Conservation (phyloP, 2,888 invertebrate genomes). For the Pyrrhia umbra region DNA sequence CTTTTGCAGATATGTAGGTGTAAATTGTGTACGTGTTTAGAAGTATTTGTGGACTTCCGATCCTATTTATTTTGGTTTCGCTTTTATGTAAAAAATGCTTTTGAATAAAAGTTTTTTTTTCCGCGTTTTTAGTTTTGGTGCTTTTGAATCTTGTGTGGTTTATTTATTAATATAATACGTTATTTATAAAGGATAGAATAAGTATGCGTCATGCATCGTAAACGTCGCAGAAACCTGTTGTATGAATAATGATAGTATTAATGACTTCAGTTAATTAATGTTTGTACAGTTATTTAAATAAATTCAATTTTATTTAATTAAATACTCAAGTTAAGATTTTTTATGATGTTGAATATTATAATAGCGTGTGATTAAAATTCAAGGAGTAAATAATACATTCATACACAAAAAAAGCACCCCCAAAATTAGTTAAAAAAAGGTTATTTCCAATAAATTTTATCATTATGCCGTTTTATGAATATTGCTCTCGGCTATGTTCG, state of each 20-base stretch:
- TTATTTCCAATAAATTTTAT: constrained; percentile 69
- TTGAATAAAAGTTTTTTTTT: background rate
- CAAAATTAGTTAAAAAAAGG: no score
- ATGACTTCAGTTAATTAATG: constrained; percentile 36
- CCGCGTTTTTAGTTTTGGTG: no score
- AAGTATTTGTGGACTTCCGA: background rate
- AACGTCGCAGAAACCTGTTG: constrained; percentile 39
- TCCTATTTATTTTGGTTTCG: background rate
- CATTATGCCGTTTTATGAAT: constrained; percentile 56
- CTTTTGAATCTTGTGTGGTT: background rate
- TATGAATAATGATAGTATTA: constrained; percentile 41
- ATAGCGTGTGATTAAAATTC: background rate
- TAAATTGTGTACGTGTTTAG: constrained; percentile 22
- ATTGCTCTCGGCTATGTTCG: constrained; percentile 21
- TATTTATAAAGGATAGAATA: background rate
- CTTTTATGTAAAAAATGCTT: background rate
- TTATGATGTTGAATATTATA: background rate
- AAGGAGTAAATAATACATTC: background rate
- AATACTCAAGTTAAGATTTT: background rate
- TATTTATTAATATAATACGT: background rate
- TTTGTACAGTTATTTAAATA: background rate
- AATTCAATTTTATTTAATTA: no score
- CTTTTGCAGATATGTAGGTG: constrained; percentile 1
- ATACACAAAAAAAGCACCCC: no score
- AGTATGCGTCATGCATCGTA: constrained; percentile 3